Conservation (phyloP, 1,140 invertebrate genomes). For the Zaprionus ghesquierei region DNA sequence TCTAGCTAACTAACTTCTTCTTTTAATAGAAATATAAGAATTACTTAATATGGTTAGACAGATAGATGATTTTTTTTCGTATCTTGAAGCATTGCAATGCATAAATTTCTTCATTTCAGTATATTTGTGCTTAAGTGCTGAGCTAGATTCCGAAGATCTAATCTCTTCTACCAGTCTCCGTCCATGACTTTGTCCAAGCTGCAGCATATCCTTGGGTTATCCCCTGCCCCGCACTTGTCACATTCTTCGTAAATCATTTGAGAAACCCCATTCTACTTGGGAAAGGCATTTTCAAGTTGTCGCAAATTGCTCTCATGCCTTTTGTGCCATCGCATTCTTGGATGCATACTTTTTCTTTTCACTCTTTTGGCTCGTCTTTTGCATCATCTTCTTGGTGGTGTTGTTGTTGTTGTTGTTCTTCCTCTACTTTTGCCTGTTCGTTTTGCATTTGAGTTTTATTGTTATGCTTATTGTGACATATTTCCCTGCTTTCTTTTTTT, state of each 20-base stretch:
- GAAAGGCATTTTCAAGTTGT: background rate
- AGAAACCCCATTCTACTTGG: background rate
- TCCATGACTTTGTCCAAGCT: no score
- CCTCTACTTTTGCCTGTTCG: background rate
- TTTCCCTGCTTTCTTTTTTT: conserved; percentile 20
- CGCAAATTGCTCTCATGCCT: background rate
- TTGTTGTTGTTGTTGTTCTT: background rate
- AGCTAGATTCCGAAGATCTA: no score
- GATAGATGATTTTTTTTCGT: no score
- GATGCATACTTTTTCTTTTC: background rate
- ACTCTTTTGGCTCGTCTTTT: background rate
- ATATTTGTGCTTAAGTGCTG: no score
- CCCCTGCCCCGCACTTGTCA: background rate
- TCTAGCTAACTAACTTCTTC: no score
- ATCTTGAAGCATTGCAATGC: no score
- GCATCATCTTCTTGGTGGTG: background rate
- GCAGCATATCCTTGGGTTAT: background rate
- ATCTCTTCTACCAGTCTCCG: background rate
- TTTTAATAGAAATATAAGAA: no score
- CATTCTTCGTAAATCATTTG: background rate
- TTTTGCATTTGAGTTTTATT: conserved; percentile 42
- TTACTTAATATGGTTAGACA: no score
- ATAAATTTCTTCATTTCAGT: no score
- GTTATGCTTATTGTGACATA: conserved; percentile 45
- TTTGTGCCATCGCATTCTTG: background rate